Evolutionary conservation across 2,113 vertebrate species (phyloP).

Genomic region (Protobothrops flavoviridis): DNA sequence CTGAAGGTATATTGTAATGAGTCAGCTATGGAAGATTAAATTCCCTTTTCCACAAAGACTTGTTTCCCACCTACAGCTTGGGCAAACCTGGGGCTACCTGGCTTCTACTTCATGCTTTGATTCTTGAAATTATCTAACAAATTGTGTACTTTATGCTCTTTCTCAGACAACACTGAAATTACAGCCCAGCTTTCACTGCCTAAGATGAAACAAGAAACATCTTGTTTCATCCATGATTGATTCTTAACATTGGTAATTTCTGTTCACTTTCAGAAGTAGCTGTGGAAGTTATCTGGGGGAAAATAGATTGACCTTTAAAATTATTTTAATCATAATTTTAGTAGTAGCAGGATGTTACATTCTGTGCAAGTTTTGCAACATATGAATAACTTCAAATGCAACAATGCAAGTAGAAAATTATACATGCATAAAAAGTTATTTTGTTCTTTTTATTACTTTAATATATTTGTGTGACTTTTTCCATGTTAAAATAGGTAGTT

Average conservation of each 20-base stretch:
- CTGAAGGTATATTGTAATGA: background rate
- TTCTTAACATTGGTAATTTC: background rate
- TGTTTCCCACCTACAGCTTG: background rate
- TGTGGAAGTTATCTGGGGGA: background rate
- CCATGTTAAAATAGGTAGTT: background rate
- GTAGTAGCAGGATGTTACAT: background rate
- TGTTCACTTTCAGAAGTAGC: background rate
- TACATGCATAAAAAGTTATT: background rate
- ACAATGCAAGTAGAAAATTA: background rate
- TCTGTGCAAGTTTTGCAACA: slow-evolving; percentile 1
- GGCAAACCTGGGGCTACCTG: background rate
- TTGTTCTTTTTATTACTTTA: background rate
- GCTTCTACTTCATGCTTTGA: background rate
- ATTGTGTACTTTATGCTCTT: background rate
- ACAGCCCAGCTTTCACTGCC: background rate
- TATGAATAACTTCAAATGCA: background rate
- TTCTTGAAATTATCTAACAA: background rate
- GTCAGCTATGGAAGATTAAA: background rate
- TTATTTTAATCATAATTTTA: background rate
- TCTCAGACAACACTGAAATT: background rate
- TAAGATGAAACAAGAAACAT: background rate
- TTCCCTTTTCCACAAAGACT: background rate
- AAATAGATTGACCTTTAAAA: background rate
- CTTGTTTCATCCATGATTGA: background rate
- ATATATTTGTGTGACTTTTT: background rate